Evolutionary conservation across 2,888 invertebrate species (phyloP), one percentile per base, ranked within the genome.

Genomic region (Cyaniris semiargus): DNA sequence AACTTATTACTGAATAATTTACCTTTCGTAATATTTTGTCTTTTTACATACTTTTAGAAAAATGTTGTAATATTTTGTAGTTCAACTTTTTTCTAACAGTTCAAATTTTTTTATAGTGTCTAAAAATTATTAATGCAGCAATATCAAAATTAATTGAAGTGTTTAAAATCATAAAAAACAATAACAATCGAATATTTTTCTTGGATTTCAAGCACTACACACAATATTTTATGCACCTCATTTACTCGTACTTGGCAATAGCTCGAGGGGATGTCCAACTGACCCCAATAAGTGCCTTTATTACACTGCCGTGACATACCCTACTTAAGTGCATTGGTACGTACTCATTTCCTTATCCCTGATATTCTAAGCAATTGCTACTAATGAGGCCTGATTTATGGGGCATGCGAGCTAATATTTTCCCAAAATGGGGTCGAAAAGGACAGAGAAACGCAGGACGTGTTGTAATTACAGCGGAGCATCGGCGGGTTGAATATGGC

Each of bases 281-380:
- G 72, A 72, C 72, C 72, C 21, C 72, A 44, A 72, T 44, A 38
- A 38, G 34, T 38, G 72, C 15, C 15, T 66, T 23, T 66, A 66
- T 66, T 72, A 21, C 71, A 71, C 34, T 38, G 44, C 38, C 21
- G 66, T 66, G 66, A 66, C 66, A 66, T 66, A 31, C 66, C 44
- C 21, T 72, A 72, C 72, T 72, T 72, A 72, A 72, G 72, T 72
- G 38, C 72, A 72, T 44, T 72, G 44, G 72, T 44, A 72, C 72
- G 21, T 72, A 44, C 66, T 66, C 66, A 27, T 66, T 66, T 66
- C 66, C 66, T 66, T 66, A 66, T 18, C 5, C 27, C 66, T 66
- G 27, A 66, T 66, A 66, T 31, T 66, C 66, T 15, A 18, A 66
- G 27, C 66, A 66, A 66, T 66, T 31, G 6, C 21, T 66, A 27